phyloP scores from a whole-genome alignment of 1,140 invertebrate species.

The Magallana angulata region DNA sequence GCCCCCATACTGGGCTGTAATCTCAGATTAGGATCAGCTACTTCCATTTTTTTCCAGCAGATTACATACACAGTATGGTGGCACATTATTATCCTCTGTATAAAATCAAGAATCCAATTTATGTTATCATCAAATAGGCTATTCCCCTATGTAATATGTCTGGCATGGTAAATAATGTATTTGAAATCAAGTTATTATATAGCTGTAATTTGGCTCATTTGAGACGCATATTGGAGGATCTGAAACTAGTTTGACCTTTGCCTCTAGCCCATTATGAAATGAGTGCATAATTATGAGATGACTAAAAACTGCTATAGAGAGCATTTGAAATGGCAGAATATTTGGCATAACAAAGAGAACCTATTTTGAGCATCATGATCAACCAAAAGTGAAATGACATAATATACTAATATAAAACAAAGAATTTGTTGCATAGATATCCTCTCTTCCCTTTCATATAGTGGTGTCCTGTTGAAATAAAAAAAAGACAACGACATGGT shows the following conservation, averaged over 20 bases:
- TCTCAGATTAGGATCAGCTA: slow-evolving; percentile 29
- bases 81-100: slow-evolving; percentile 24
- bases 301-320: slow-evolving; percentile 33
- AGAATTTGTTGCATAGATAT: slow-evolving; percentile 36
- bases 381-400: slow-evolving; percentile 32
- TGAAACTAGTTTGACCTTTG: slow-evolving; percentile 26
- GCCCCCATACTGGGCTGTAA: slow-evolving; percentile 22
- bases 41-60: background rate
- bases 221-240: slow-evolving; percentile 19
- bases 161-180: slow-evolving; percentile 33
- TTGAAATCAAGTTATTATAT: background rate
- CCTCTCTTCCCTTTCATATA: slow-evolving; percentile 22
- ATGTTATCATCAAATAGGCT: slow-evolving; percentile 24
- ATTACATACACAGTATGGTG: slow-evolving; percentile 9
- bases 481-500: background rate
- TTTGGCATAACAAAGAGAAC: slow-evolving; percentile 31
- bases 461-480: slow-evolving; percentile 16
- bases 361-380: slow-evolving; percentile 35
- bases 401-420: slow-evolving; percentile 34
- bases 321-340: slow-evolving; percentile 33
- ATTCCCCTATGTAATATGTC: slow-evolving; percentile 31
- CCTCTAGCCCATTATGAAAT: slow-evolving; percentile 32
- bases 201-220: slow-evolving; percentile 17
- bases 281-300: slow-evolving; percentile 25
- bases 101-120: slow-evolving; percentile 29